Evolutionary conservation across 2,113 vertebrate species (phyloP).

Genomic region (Platanista minor): DNA sequence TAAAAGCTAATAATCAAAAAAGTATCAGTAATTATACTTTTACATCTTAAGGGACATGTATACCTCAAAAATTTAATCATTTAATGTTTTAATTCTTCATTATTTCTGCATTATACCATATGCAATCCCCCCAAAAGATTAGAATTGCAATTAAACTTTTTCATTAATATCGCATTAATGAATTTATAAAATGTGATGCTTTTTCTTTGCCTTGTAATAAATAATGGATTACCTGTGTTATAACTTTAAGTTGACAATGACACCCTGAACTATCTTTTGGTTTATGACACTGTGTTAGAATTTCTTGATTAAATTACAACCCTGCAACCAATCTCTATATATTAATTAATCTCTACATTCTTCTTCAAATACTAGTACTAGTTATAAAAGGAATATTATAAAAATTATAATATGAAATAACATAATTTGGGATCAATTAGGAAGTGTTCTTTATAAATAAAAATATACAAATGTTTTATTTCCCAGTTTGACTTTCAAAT

Average conservation of each 20-base stretch:
- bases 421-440: not conserved
- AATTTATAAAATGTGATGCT: not conserved
- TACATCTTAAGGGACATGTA: not conserved
- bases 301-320: not conserved
- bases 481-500: not conserved
- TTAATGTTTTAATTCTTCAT: conserved; percentile 2
- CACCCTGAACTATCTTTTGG: not conserved
- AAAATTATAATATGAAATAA: conserved; percentile 21
- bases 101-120: not conserved
- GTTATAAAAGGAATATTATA: not conserved
- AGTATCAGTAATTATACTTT: not conserved
- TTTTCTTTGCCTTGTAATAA: conserved; percentile 1
- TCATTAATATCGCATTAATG: not conserved
- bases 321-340: not conserved
- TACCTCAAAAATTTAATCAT: not conserved
- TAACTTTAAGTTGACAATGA: not conserved
- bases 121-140: not conserved
- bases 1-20: not conserved
- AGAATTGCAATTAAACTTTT: not conserved
- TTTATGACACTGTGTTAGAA: not conserved
- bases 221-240: not conserved
- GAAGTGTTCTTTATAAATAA: not conserved
- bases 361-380: not conserved
- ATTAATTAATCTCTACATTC: not conserved
- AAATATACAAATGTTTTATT: not conserved